A percentile compares a stretch with the other conserved stretches of the same genome.
Evolutionary conservation across 2,113 vertebrate genomes (phyloP).

Genomic region (Mormoops blainvillei): DNA sequence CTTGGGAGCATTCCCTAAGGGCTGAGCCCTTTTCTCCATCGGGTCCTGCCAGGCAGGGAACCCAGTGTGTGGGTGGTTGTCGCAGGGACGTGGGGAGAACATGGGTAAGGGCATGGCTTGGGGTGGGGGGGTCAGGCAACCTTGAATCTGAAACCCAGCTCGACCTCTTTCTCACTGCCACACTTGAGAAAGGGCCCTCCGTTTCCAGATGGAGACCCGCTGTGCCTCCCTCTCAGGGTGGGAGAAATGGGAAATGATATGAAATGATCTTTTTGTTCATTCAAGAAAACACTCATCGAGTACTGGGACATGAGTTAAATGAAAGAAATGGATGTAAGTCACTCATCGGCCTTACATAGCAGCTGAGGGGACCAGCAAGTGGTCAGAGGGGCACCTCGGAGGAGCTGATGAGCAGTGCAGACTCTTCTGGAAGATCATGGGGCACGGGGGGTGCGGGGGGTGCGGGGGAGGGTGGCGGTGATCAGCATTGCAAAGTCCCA

Average conservation of each 20-base stretch:
- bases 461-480: too few relatives aligned
- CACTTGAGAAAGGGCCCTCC: neutral
- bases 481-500: neutral
- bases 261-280: neutral
- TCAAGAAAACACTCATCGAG: neutral
- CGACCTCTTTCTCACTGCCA: neutral
- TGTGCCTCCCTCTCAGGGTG: neutral
- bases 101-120: neutral
- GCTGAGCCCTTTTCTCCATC: neutral
- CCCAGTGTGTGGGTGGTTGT: neutral
- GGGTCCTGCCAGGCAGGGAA: neutral
- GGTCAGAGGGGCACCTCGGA: neutral
- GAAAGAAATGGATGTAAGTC: neutral
- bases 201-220: neutral
- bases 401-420: neutral
- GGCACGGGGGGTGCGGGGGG: too few relatives aligned
- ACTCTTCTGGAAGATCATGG: neutral
- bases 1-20: neutral
- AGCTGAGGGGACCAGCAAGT: neutral
- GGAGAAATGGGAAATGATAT: neutral
- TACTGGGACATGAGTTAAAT: neutral
- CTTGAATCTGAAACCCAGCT: neutral
- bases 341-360: neutral
- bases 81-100: neutral
- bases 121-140: neutral